Percentiles rank a stretch among this genome's conserved stretches.
Evolutionary conservation across 2,888 invertebrate genomes (phyloP).

Genomic region (Orchesellides sinensis): DNA sequence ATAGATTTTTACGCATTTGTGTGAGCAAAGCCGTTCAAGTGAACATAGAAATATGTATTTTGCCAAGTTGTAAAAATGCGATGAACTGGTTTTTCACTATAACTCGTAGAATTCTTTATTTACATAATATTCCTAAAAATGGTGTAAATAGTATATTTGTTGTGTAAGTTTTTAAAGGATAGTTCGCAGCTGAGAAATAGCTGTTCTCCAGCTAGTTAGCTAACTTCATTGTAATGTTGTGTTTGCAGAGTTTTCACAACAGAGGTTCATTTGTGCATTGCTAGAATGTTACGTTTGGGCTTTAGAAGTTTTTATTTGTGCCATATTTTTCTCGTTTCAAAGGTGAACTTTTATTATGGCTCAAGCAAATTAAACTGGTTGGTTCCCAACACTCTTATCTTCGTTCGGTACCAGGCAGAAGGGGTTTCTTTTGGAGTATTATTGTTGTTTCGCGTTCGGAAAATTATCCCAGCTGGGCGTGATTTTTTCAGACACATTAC

Average conservation of each 20-base stretch:
- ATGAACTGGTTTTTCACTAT: conserved; percentile 36
- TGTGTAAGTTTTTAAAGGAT: no score
- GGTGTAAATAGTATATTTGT: no score
- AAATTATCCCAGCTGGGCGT: background rate
- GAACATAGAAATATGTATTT: background rate
- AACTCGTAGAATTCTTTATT: conserved; percentile 17
- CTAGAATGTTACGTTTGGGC: conserved; percentile 5
- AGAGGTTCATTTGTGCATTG: background rate
- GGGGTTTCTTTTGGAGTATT: no score
- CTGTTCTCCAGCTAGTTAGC: background rate
- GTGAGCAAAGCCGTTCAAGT: background rate
- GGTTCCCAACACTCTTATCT: background rate
- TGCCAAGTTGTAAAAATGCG: conserved; percentile 38
- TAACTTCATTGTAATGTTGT: background rate
- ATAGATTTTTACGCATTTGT: background rate
- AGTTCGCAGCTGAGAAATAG: background rate
- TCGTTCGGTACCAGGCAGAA: conserved; percentile 11
- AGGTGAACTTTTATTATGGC: conserved; percentile 53
- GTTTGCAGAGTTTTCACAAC: background rate
- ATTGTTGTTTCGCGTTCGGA: conserved; percentile 19
- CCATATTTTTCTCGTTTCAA: conserved; percentile 54
- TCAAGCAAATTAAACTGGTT: conserved; percentile 50
- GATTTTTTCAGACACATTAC: no score
- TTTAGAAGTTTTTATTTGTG: conserved; percentile 42
- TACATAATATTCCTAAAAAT: no score